Evolutionary conservation across 2,888 invertebrate genomes (phyloP).

Genomic region (Machimus atricapillus): DNA sequence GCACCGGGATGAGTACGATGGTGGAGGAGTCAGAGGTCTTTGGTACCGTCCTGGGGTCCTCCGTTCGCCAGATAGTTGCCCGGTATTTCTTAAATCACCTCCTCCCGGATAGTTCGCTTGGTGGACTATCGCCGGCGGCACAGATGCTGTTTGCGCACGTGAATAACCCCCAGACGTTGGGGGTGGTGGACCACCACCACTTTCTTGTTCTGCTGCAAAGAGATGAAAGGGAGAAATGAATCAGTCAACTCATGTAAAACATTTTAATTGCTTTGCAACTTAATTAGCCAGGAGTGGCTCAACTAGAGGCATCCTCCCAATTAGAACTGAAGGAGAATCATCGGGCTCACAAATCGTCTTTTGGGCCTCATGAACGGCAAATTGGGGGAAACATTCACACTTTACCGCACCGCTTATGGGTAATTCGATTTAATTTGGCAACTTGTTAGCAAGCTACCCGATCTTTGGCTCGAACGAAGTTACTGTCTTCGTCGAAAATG

Average conservation of each 20-base stretch:
- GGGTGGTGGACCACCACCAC: neutral
- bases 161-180: neutral
- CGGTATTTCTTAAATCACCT: neutral
- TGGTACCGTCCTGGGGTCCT: neutral
- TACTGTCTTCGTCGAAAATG: neutral
- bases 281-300: conserved; percentile 9
- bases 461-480: neutral
- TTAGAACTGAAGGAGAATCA: neutral
- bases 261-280: conserved; percentile 37
- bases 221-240: conserved; percentile 17
- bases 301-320: neutral
- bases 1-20: conserved; percentile 53
- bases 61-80: neutral
- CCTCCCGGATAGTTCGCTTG: neutral
- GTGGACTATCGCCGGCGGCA: neutral
- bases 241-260: conserved; percentile 40
- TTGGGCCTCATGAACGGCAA: neutral
- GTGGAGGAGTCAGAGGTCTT: conserved; percentile 56
- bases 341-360: neutral
- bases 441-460: neutral
- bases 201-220: conserved; percentile 9
- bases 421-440: conserved; percentile 8
- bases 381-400: conserved; percentile 14
- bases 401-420: neutral
- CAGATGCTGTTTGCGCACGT: conserved; percentile 1